phyloP scores from a whole-genome alignment of 2,797 vertebrate genomes.

The Halcyon chelicuti region DNA sequence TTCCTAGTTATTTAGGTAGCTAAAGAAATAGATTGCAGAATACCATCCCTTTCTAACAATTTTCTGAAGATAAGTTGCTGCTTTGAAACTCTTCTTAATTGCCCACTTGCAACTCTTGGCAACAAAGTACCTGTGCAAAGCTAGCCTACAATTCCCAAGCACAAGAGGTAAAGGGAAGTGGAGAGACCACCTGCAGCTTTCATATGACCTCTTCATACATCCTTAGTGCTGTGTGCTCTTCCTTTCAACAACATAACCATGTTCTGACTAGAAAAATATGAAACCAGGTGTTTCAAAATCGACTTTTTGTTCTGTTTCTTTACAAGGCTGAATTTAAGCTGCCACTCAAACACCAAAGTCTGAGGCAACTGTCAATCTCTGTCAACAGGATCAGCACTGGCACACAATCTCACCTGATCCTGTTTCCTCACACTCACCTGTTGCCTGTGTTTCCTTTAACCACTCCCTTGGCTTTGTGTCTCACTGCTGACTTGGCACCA shows the following conservation, averaged over 20 bases:
- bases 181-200: neutral
- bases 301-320: neutral
- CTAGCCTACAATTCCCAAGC: neutral
- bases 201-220: neutral
- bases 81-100: neutral
- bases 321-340: neutral
- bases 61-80: neutral
- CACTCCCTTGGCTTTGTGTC: conserved; percentile 28
- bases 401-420: neutral
- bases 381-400: neutral
- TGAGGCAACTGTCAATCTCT: neutral
- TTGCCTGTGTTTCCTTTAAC: neutral
- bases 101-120: neutral
- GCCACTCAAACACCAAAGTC: neutral
- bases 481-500: conserved; percentile 8
- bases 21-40: neutral
- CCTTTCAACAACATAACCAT: neutral
- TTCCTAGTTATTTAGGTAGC: neutral
- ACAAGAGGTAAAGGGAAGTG: neutral
- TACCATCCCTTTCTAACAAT: neutral
- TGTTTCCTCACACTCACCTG: conserved; percentile 27
- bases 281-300: neutral
- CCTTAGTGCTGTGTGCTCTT: neutral
- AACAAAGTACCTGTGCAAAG: neutral
- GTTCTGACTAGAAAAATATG: neutral